Evolutionary conservation across 2,113 vertebrate genomes (phyloP).

Genomic region (Dasyurus viverrinus): DNA sequence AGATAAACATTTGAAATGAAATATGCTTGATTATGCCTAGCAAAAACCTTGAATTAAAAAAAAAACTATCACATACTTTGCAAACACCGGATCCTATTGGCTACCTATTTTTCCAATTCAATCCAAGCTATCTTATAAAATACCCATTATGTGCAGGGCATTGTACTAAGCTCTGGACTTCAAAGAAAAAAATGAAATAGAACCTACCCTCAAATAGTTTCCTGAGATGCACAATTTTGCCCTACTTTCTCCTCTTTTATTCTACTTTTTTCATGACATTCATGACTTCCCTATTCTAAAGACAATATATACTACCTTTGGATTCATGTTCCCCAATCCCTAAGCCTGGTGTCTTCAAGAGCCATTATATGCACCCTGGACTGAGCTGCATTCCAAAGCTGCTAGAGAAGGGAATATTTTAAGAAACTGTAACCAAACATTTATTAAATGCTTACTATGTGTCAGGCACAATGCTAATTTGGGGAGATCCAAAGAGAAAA

Average conservation of each 20-base stretch:
- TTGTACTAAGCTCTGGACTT: not conserved
- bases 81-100: constrained; percentile 12
- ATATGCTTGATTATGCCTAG: not conserved
- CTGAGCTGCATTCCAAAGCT: not conserved
- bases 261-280: not conserved
- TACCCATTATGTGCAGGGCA: not conserved
- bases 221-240: not conserved
- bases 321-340: not conserved
- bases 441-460: not conserved
- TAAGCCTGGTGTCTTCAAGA: not conserved
- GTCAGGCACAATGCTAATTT: not conserved
- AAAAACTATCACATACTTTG: constrained; percentile 19
- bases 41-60: not conserved
- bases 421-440: not conserved
- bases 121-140: not conserved
- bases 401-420: not conserved
- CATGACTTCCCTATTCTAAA: not conserved
- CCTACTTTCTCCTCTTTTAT: not conserved
- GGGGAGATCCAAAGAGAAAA: not conserved
- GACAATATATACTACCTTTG: not conserved
- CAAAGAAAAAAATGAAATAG: not conserved
- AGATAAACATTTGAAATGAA: constrained; percentile 25
- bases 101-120: not conserved
- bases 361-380: not conserved
- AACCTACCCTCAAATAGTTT: not conserved